Evolutionary conservation across 2,797 vertebrate species (phyloP).

Genomic region (Hippopotamyrus pictus): DNA sequence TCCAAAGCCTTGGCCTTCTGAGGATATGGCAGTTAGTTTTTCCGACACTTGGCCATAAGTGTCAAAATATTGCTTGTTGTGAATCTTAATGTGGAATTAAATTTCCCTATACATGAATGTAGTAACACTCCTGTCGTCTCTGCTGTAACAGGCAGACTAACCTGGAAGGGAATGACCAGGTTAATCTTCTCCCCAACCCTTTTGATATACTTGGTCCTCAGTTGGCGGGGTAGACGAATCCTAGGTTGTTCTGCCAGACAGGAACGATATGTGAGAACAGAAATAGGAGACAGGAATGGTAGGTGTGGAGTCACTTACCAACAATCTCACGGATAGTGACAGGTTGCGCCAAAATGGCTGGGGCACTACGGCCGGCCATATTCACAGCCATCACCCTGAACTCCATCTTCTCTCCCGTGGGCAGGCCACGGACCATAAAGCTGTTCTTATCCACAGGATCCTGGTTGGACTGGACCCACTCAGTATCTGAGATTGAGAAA

Average conservation of each 20-base stretch:
- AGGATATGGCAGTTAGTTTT: not conserved
- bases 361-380: slow-evolving; percentile 72
- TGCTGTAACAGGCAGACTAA: slow-evolving; percentile 37
- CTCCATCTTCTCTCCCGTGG: slow-evolving; percentile 72
- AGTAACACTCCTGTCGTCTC: too few relatives aligned
- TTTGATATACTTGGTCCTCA: slow-evolving; percentile 71
- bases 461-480: slow-evolving; percentile 70
- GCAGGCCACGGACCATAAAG: slow-evolving; percentile 70
- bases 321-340: slow-evolving; percentile 79
- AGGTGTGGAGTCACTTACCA: slow-evolving; percentile 53
- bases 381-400: slow-evolving; percentile 78
- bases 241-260: slow-evolving; percentile 70
- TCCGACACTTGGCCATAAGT: not conserved
- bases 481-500: slow-evolving; percentile 53
- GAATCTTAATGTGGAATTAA: not conserved
- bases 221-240: slow-evolving; percentile 78
- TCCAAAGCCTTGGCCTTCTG: not conserved
- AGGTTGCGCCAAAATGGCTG: slow-evolving; percentile 62
- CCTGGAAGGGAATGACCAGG: slow-evolving; percentile 85
- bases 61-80: not conserved
- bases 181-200: slow-evolving; percentile 79
- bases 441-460: slow-evolving; percentile 60
- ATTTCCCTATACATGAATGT: not conserved
- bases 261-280: not conserved
- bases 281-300: not conserved